Evolutionary conservation across 2,113 vertebrate genomes (phyloP), one percentile per base, ranked within the genome.

Genomic region (Calonectris borealis): DNA sequence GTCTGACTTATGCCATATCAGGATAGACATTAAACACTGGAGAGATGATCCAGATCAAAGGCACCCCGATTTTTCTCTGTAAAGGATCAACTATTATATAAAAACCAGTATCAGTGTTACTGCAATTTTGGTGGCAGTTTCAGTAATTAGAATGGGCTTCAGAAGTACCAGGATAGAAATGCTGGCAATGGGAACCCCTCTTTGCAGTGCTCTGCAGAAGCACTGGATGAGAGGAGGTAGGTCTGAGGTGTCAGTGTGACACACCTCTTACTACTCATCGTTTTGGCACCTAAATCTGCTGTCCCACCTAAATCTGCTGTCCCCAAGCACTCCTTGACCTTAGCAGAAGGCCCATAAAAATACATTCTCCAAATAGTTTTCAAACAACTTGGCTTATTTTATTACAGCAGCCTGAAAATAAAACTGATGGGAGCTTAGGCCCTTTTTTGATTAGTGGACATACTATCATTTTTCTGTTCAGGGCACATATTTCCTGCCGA

Each of bases 31-130:
- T 71, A 78, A 88, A 76, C 65, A 82, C 78, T 49, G 49, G 58
- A 91, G 77, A 76, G 52, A 83, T 51, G 22, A 87, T 79, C 29
- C 66, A 80, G 93, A 89, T 89, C 91, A 94, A 95, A 94, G 73
- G 61, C 69, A 88, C 27, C 36, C 44, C 0, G 0, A 46, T 69
- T 95, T 89, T 93, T 57, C 40, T 42, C 17, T 24, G 46, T 66
- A 57, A 69, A 78, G 7, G 49, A 61, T 73, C 57, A 60, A 54
- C 44, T 57, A 11, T 49, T 52, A 52, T 18, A 54, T 57, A 79
- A 81, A 92, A 78, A 25, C 0, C 58, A 44, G 7, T 32, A 49
- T 19, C 69, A 55, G 22, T 26, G 27, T 76, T 89, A 57, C 17
- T 85, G 57, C 84, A 57, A 61, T 86, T 94, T 92, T 76, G 66